A percentile compares a stretch with the other conserved stretches of the same genome.
Conservation (phyloP, 2,888 invertebrate genomes). For the Tipula confusa region DNA sequence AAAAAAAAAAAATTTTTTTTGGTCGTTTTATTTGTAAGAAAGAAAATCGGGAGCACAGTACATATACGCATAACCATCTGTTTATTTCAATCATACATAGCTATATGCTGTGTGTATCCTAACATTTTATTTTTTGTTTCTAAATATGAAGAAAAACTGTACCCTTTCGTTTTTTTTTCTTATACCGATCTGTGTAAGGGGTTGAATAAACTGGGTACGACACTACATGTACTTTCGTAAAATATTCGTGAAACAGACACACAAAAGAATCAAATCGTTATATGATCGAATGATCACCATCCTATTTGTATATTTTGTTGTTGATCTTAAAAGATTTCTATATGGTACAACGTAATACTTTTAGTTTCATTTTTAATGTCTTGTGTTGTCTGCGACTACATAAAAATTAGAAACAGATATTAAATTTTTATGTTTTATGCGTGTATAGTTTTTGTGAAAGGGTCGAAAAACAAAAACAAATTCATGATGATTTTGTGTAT, state of each 20-base stretch:
- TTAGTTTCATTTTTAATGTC: neutral
- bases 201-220: neutral
- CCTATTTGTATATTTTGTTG: neutral
- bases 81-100: neutral
- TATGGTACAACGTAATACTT: conserved; percentile 25
- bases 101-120: neutral
- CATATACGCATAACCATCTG: neutral
- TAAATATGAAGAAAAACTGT: neutral
- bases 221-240: neutral
- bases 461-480: neutral
- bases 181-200: neutral
- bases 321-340: neutral
- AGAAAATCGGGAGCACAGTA: neutral
- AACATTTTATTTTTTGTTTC: neutral
- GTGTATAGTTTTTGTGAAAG: neutral
- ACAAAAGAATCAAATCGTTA: neutral
- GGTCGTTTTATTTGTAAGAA: conserved; percentile 20
- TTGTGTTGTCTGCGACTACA: neutral
- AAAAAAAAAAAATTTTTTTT: neutral
- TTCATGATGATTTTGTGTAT: neutral
- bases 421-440: conserved; percentile 5
- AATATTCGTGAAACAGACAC: neutral
- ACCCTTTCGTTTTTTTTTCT: neutral
- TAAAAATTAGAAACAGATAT: conserved; percentile 25
- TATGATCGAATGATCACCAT: neutral